phyloP scores from a whole-genome alignment of 2,888 invertebrate genomes.

The Parascotia fuliginaria region DNA sequence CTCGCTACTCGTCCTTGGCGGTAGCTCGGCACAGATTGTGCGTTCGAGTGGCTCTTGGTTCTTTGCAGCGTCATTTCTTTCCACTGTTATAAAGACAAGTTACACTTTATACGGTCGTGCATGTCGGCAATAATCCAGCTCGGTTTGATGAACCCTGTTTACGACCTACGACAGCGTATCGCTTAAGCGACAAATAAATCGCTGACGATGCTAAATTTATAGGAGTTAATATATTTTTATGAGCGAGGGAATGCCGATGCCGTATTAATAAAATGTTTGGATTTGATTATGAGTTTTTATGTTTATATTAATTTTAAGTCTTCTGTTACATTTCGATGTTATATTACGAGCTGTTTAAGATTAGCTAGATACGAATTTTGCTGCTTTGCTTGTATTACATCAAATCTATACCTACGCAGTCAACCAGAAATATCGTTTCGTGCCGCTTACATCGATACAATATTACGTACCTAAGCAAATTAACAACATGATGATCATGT shows the following conservation, averaged over 20 bases:
- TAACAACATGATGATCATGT: neutral
- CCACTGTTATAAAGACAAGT: conserved; percentile 45
- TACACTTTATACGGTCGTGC: conserved; percentile 59
- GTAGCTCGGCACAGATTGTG: conserved; percentile 6
- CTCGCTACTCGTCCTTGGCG: neutral
- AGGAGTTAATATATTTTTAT: conserved; percentile 79
- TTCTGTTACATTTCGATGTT: conserved; percentile 35
- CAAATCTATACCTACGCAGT: neutral
- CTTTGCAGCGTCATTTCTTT: conserved; percentile 33
- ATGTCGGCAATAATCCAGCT: conserved; percentile 66
- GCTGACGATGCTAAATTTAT: conserved; percentile 78
- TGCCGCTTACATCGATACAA: neutral
- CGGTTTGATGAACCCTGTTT: conserved; percentile 74
- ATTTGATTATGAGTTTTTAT: conserved; percentile 56
- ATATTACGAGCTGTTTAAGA: conserved; percentile 7
- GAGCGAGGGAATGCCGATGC: conserved; percentile 54
- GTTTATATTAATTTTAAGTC: conserved; percentile 40
- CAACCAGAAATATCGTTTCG: neutral
- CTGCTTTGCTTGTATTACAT: no score
- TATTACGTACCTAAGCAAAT: conserved; percentile 1
- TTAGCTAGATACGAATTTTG: no score
- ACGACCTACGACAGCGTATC: conserved; percentile 70
- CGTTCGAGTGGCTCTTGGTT: conserved; percentile 30
- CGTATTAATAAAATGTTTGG: conserved; percentile 59
- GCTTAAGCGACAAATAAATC: conserved; percentile 75